These are phyloP conservation scores for Brienomyrus brachyistius DNA, from an alignment of 2,113 vertebrate species.

Conservation along the genomic window DNA sequence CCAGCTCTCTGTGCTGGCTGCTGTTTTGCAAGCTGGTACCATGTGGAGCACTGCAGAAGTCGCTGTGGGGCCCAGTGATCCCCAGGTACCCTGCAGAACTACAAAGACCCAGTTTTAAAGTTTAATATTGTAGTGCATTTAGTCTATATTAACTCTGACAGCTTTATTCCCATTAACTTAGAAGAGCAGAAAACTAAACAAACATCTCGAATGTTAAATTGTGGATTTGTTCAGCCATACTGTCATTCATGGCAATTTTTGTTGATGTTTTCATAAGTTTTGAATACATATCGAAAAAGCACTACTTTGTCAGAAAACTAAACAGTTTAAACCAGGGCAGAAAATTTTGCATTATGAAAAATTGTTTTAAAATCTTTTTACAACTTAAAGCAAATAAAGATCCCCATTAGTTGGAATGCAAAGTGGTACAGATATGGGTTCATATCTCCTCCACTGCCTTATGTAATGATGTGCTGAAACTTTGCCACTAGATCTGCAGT, in stretches of 20 bases:
- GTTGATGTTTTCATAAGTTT: background rate
- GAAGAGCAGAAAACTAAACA: background rate
- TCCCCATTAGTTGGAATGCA: background rate
- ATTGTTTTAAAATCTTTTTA: background rate
- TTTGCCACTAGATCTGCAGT: background rate
- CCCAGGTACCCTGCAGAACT: background rate
- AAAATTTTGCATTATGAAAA: background rate
- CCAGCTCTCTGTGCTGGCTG: background rate
- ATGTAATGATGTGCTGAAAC: background rate
- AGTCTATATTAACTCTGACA: background rate
- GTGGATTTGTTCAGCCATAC: background rate
- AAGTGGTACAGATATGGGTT: background rate
- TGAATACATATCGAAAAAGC: background rate
- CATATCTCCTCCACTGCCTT: background rate
- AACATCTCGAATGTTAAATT: background rate
- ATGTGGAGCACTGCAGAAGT: background rate
- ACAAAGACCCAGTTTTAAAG: background rate
- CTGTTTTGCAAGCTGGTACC: background rate
- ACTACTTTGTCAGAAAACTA: background rate
- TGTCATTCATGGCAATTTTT: background rate
- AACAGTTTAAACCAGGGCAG: background rate
- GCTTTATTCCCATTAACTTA: background rate
- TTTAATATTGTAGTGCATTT: background rate
- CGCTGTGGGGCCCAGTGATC: background rate
- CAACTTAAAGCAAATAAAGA: background rate